Base-by-base conservation (phyloP, 2,888 invertebrate species). In the Linyphia triangularis region DNA sequence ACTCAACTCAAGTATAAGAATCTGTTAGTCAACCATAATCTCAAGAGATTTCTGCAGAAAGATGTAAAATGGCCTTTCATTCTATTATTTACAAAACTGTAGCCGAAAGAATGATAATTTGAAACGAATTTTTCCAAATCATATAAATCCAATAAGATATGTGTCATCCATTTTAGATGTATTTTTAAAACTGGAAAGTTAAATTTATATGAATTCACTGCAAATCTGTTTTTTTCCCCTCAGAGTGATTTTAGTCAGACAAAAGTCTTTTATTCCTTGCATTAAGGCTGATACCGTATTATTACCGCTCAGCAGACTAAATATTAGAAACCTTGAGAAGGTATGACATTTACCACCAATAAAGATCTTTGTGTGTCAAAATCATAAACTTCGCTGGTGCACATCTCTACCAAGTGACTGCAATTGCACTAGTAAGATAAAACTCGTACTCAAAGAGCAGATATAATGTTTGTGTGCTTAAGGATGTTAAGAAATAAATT, bases 291-390 rank as follows among this genome's bases (percentile, higher is more conserved):
- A 16, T 65, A 65, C 59, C 75, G 30, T 22, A 19, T 22, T 63
- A 67, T 79, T 78, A 63, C 65, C 40, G 65, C 13, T 33, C 22
- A 63, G 33, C 63, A 63, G 77, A 37, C 61, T 40, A 77, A 43
- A 67, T 65, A 65, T 51, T 65, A 19, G 28, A 30, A 67, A 43
- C 65, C 78, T 79, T 79, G 78, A 65, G 78, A 24, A 79, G 30
- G 51, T 26, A 28, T 79, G 78, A 79, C 78, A 79, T 79, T 79
- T 79, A 79, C 65, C 78, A 67, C 78, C 67, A 65, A 79, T 79
- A 79, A 79, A 79, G 61, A 79, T 43, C 43, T 65, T 67, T 79
- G 65, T 79, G 65, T 79, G 78, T 67, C 65, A 79, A 79, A 79
- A 79, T 79, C 78, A 67, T 79, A 79, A 79, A 79, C 51, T 67